phyloP scores from a whole-genome alignment of 2,113 vertebrate species.

The Eulacestoma nigropectus region DNA sequence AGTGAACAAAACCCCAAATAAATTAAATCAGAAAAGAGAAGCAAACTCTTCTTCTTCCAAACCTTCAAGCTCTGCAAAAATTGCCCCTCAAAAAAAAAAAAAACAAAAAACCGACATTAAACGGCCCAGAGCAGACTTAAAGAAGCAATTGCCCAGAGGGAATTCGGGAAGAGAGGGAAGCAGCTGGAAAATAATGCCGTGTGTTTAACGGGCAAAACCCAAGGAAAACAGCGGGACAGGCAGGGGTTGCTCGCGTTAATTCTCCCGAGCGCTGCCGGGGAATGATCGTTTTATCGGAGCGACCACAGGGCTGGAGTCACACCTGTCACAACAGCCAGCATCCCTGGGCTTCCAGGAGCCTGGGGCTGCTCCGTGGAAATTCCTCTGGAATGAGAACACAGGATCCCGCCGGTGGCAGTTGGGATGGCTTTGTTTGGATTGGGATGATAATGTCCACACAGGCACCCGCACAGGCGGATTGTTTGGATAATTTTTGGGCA shows the following conservation, averaged over 20 bases:
- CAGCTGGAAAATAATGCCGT: background rate
- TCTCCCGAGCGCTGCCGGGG: background rate
- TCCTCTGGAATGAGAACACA: constrained; percentile 51
- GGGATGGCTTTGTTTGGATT: constrained; percentile 33
- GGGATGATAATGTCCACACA: background rate
- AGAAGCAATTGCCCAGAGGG: background rate
- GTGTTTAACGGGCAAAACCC: background rate
- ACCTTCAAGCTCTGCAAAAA: background rate
- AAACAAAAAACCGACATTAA: background rate
- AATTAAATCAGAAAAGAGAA: background rate
- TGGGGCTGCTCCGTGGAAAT: constrained; percentile 8
- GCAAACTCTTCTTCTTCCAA: background rate
- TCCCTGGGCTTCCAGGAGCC: background rate
- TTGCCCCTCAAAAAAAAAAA: background rate
- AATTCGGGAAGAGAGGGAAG: background rate
- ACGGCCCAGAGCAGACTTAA: background rate
- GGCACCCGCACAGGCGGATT: background rate
- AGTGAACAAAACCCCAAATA: background rate
- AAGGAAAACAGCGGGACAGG: background rate
- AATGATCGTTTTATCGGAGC: constrained; percentile 31
- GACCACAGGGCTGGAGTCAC: constrained; percentile 8
- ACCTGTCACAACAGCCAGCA: constrained; percentile 60
- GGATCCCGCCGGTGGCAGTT: background rate
- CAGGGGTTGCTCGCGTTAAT: background rate
- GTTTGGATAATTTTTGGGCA: constrained; percentile 43